phyloP scores from a whole-genome alignment of 1,140 invertebrate genomes.

The Drosophila ercepeae region DNA sequence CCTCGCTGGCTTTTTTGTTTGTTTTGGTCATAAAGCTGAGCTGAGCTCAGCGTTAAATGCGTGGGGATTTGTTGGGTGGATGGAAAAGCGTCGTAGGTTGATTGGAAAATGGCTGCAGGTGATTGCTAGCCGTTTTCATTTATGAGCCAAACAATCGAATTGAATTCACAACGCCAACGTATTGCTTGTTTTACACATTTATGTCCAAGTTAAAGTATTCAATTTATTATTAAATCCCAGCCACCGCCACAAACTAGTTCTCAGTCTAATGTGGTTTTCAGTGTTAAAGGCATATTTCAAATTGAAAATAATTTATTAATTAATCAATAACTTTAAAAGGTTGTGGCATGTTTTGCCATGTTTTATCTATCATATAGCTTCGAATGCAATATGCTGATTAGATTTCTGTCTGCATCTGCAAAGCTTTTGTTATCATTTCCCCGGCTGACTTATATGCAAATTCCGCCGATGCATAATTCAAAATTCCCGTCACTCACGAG shows the following conservation, averaged over 20 bases:
- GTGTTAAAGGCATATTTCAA: neutral
- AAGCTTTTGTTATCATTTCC: constrained; percentile 55
- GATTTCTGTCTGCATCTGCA: constrained; percentile 26
- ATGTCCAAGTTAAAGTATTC: neutral
- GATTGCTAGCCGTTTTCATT: constrained; percentile 72
- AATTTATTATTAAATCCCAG: neutral
- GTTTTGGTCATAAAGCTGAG: constrained; percentile 70
- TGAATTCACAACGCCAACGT: constrained; percentile 30
- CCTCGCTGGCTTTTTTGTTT: constrained; percentile 29
- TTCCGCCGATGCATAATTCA: constrained; percentile 58
- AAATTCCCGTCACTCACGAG: constrained; percentile 70
- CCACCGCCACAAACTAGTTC: neutral
- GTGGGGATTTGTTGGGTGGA: constrained; percentile 48
- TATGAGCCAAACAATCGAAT: constrained; percentile 52
- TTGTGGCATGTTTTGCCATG: neutral
- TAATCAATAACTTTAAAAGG: neutral
- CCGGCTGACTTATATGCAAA: constrained; percentile 40
- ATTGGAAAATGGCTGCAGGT: constrained; percentile 78
- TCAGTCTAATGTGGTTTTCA: neutral
- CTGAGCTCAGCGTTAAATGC: constrained; percentile 55
- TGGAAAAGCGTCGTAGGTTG: constrained; percentile 56
- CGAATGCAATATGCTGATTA: constrained; percentile 35
- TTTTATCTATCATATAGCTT: neutral
- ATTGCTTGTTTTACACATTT: neutral
- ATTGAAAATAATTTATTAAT: neutral